These are phyloP conservation scores for Geotrupes spiniger DNA, from an alignment of 2,888 invertebrate genomes.

Conservation along the genomic window DNA sequence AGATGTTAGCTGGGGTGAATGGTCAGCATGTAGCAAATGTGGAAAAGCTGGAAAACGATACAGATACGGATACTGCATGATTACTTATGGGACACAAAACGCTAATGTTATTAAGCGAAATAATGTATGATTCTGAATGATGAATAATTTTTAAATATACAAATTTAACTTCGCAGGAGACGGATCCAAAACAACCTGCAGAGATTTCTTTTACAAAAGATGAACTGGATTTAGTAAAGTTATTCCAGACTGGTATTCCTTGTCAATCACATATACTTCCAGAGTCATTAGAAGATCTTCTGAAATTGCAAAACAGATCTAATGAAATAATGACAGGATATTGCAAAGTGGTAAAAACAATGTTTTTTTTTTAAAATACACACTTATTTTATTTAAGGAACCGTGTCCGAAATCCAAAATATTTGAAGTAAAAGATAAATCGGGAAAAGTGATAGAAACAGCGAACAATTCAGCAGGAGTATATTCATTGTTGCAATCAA, in stretches of 20 bases:
- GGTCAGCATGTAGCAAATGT: constrained; percentile 67
- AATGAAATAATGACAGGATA: constrained; percentile 57
- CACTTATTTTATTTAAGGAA: constrained; percentile 38
- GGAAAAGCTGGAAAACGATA: constrained; percentile 56
- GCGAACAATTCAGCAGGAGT: constrained; percentile 63
- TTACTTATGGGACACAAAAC: constrained; percentile 29
- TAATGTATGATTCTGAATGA: too few species aligned
- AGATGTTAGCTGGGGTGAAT: constrained; percentile 60
- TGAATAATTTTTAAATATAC: too few species aligned
- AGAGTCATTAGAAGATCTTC: constrained; percentile 44
- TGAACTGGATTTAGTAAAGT: constrained; percentile 42
- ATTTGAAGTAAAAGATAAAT: constrained; percentile 55
- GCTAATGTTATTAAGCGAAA: not conserved
- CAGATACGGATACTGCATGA: constrained; percentile 61
- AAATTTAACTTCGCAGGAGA: too few species aligned
- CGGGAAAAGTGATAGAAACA: constrained; percentile 55
- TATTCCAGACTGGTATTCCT: constrained; percentile 57
- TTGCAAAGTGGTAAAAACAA: constrained; percentile 51
- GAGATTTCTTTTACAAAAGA: constrained; percentile 6
- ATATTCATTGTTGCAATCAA: constrained; percentile 54
- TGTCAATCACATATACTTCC: constrained; percentile 58
- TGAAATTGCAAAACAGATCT: constrained; percentile 47
- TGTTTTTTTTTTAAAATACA: not conserved
- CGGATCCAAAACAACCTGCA: too few species aligned
- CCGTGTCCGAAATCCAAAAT: constrained; percentile 51